Evolutionary conservation across 2,113 vertebrate species (phyloP).

Genomic region (Pao palembangensis): DNA sequence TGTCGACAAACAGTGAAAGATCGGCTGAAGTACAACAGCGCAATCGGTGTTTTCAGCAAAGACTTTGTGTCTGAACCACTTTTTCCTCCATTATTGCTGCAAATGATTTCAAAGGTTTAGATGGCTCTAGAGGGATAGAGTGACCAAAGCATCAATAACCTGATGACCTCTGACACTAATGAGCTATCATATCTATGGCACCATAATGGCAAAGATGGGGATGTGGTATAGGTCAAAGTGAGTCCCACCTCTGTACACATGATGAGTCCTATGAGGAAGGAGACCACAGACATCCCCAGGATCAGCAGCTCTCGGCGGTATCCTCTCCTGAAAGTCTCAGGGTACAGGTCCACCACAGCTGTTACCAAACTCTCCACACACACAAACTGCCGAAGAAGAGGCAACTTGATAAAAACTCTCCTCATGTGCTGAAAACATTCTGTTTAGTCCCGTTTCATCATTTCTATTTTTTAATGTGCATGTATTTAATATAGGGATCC

Average conservation of each 20-base stretch:
- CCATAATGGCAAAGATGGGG: too few species aligned
- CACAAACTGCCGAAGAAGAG: slow-evolving; percentile 81
- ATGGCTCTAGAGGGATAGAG: too few species aligned
- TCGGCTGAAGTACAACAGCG: slow-evolving; percentile 3
- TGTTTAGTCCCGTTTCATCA: too few species aligned
- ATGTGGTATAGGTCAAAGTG: neutral
- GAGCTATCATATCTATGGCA: too few species aligned
- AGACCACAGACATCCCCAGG: slow-evolving; percentile 85
- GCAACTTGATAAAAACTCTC: neutral
- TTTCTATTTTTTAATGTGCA: too few species aligned
- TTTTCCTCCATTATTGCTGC: slow-evolving; percentile 7
- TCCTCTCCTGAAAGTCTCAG: slow-evolving; percentile 91
- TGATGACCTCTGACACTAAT: too few species aligned
- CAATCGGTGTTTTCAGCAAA: slow-evolving; percentile 2
- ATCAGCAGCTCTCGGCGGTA: slow-evolving; percentile 92
- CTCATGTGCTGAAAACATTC: neutral
- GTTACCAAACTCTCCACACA: slow-evolving; percentile 98
- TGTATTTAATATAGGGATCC: too few species aligned
- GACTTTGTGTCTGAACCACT: slow-evolving; percentile 8
- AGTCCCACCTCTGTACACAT: slow-evolving; percentile 93
- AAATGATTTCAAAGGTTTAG: neutral
- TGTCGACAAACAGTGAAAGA: neutral
- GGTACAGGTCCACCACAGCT: slow-evolving; percentile 96
- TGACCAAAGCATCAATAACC: too few species aligned
- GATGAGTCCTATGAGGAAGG: slow-evolving; percentile 89